Evolutionary conservation across 35 echinoderm and acorn worm genomes (phyloP), one percentile per base, ranked within the genome.

Genomic region (Apostichopus californicus): DNA sequence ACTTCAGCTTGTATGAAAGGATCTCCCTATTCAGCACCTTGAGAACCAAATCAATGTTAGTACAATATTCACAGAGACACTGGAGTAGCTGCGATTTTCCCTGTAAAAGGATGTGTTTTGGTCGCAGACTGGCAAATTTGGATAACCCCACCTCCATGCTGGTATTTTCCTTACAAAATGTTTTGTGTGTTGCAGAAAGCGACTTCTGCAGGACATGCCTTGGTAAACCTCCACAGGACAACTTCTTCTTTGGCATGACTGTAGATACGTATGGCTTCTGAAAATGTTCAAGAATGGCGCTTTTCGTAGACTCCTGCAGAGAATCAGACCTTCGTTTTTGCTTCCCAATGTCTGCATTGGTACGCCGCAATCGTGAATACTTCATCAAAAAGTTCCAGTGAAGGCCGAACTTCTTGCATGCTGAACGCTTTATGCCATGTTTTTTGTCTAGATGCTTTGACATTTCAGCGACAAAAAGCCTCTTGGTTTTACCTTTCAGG

Each of bases 151-250:
- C 66, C 25, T n/a, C 23, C 15, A 65, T 3, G 25, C 66, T 18
- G 6, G 10, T 1, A 58, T 87, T 87, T 25, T 87, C 85, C 57
- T 65, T 3, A 13, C 85, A 87, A 25, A 87, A 87, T 87, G 15
- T 58, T 58, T 87, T 71, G 85, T 87, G 66, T 63, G 85, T 8
- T 22, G 64, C 85, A 71, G 86, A 70, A 10, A 72, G 15, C 20
- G 86, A 88, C 34, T 61, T 88, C 63, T 88, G 66, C 7, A 88
- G 56, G 58, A 88, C 86, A 88, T 88, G 46, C 71, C 71, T 88
- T 13, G 83, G 86, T 28, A 28, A 71, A 61, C 13, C 71, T 7
- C 60, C 86, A 54, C 71, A 71, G 5, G 60, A 18, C 1, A 59
- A 59, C 54, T 88, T 88, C 28, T 88, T 88, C 1, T 88, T 88